Evolutionary conservation across 2,888 invertebrate genomes (phyloP).

Genomic region (Notodonta ziczac): DNA sequence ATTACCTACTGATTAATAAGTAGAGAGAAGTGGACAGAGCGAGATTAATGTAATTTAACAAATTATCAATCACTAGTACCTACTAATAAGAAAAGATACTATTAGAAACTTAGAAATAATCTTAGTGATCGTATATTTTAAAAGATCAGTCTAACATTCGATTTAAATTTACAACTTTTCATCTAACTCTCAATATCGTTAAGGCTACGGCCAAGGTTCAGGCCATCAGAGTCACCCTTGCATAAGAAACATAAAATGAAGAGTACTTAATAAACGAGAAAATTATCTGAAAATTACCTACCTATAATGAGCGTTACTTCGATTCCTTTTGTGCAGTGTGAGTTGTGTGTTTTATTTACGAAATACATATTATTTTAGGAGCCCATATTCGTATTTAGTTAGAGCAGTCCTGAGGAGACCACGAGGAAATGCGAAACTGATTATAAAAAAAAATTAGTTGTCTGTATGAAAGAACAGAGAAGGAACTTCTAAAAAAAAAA

Average conservation of each 20-base stretch:
- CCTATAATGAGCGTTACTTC: slow-evolving; percentile 5
- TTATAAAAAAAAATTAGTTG: not conserved
- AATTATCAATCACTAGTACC: slow-evolving; percentile 46
- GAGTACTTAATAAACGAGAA: slow-evolving; percentile 7
- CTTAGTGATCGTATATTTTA: slow-evolving; percentile 75
- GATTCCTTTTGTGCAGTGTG: slow-evolving; percentile 23
- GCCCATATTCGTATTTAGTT: too few species aligned
- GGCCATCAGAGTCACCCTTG: slow-evolving; percentile 39
- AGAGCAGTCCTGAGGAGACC: not conserved
- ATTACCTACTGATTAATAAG: slow-evolving; percentile 57
- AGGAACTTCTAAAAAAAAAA: not conserved
- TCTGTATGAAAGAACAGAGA: not conserved
- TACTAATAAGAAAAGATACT: slow-evolving; percentile 60
- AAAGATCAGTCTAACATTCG: slow-evolving; percentile 84
- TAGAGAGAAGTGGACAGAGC: slow-evolving; percentile 75
- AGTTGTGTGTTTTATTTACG: not conserved
- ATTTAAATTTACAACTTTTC: slow-evolving; percentile 72
- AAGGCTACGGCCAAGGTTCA: slow-evolving; percentile 66
- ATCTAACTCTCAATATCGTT: slow-evolving; percentile 49
- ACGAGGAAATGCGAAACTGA: not conserved
- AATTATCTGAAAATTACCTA: slow-evolving; percentile 5
- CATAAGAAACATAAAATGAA: slow-evolving; percentile 26
- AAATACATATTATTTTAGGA: not conserved
- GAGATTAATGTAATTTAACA: slow-evolving; percentile 54
- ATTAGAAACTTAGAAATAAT: slow-evolving; percentile 71